Conservation (phyloP, 1,140 invertebrate genomes). For the Cydia strobilella region DNA sequence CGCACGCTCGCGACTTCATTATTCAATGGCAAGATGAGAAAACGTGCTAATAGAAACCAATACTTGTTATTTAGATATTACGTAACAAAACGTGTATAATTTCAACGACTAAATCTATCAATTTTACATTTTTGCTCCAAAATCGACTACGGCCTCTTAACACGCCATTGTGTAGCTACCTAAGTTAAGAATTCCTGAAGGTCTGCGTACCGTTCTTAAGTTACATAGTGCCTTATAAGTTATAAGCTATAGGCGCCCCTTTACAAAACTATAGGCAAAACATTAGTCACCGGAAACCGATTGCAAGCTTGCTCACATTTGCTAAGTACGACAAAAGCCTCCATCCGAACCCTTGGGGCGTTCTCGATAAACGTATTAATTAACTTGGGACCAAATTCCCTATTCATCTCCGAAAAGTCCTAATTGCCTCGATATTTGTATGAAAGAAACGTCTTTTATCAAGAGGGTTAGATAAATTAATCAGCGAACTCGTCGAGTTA, state of each 20-base stretch:
- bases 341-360: slow-evolving; percentile 4
- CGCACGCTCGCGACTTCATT: no score
- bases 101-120: no score
- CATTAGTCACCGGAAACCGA: not conserved
- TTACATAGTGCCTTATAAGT: not conserved
- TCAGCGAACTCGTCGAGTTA: slow-evolving; percentile 8
- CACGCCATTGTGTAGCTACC: no score
- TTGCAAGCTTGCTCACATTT: not conserved
- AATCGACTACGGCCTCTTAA: no score
- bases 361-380: slow-evolving; percentile 11
- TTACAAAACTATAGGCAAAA: not conserved
- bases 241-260: not conserved
- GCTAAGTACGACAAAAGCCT: slow-evolving; percentile 7
- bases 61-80: no score
- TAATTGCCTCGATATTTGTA: not conserved
- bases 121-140: no score
- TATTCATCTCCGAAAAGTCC: not conserved
- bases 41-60: no score
- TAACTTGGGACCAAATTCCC: not conserved
- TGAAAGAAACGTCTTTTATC: not conserved
- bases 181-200: not conserved
- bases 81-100: no score
- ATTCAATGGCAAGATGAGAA: no score
- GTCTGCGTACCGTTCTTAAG: not conserved
- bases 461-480: not conserved